These are phyloP conservation scores for Prunella himalayana DNA, from an alignment of 2,113 vertebrate species.

Conservation along the genomic window DNA sequence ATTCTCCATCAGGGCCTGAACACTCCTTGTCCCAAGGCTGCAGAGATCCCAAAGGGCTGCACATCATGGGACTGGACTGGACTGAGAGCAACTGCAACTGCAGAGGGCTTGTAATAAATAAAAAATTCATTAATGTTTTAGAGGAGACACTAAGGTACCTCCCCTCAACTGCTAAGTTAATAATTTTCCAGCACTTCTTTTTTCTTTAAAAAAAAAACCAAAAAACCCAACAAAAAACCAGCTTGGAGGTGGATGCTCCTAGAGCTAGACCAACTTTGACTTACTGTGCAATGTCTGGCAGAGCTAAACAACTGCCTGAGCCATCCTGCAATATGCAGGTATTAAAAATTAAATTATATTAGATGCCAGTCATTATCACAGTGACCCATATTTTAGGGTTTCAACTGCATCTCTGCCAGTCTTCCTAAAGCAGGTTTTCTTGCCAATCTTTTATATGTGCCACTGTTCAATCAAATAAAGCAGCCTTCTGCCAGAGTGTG, in stretches of 20 bases:
- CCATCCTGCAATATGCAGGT: neutral
- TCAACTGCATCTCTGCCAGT: neutral
- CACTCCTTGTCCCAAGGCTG: neutral
- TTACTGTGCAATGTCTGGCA: neutral
- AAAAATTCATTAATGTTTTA: neutral
- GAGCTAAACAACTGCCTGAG: neutral
- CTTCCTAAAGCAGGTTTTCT: neutral
- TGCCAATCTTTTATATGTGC: neutral
- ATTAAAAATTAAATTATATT: neutral
- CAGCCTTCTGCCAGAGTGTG: neutral
- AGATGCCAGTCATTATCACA: neutral
- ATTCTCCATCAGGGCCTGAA: accelerated
- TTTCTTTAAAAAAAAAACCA: neutral
- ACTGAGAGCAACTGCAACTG: neutral
- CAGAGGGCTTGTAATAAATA: neutral
- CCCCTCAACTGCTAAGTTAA: neutral
- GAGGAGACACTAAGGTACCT: neutral
- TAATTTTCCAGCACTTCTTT: neutral
- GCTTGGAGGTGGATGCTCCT: neutral
- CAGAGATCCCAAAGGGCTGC: neutral
- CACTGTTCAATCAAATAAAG: neutral
- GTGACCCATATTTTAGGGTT: neutral
- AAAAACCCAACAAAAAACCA: neutral
- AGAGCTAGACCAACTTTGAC: neutral
- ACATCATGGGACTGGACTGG: too few relatives aligned